Evolutionary conservation across 2,888 invertebrate species (phyloP), one percentile per base, ranked within the genome.

Genomic region (Caenorhabditis zanzibari): DNA sequence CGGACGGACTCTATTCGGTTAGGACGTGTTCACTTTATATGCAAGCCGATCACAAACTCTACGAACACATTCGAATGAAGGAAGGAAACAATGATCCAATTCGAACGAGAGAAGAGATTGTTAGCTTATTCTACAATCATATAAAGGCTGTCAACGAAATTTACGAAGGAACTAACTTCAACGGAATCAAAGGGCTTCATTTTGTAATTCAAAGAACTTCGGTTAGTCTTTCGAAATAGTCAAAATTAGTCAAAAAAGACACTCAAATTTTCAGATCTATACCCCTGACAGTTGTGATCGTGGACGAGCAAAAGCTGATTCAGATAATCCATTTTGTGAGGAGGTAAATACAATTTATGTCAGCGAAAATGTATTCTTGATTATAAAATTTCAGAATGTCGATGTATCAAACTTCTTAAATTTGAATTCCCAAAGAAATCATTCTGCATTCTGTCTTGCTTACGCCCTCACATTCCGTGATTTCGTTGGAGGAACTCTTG

Each of bases 351-450:
- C n/a, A n/a, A 7, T 24, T 0, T 16, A n/a, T 66, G 41, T 24
- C 16, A 28, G 22, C 7, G 24, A 61, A 41, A 19, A 10, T 52
- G 7, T 87, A 91, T 91, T 86, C 98, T 97, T 93, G 98, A 98
- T 93, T 4, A 28, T 14, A 24, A 9, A 1, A 1, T 95, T 96
- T 93, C 96, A 96, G 92, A 98, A 98, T 93, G 97, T 99, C 92
- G 99, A 99, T 93, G 99, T 99, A 85, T 97, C 97, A 90, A 99
- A 99, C 94, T 99, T 98, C 94, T 94, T 99, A 80, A 99, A 99
- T 94, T 95, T 98, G 58, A 98, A 99, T 93, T 98, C 98, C 14
- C 94, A 98, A 86, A 96, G 96, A 77, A 97, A 99, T 94, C 99
- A 99, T 93, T 96, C 98, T 92, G 96, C 96, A 93, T 99, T 98